Evolutionary conservation across 1,140 invertebrate genomes (phyloP), one percentile per base, ranked within the genome.

Genomic region (Drosophila pectinifera): DNA sequence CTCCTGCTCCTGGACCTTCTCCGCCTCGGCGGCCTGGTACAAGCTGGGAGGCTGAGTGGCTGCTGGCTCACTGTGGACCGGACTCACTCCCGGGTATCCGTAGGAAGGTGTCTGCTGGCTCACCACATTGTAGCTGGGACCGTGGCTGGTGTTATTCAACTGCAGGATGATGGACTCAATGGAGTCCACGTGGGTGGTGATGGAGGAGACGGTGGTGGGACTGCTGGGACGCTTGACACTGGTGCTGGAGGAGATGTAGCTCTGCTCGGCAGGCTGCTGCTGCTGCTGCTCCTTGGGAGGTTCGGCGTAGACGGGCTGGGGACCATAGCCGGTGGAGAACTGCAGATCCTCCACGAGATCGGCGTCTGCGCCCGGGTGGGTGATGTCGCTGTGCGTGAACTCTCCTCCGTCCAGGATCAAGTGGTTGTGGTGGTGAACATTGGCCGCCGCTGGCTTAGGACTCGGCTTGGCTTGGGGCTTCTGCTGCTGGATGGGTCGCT

Each of bases 81-180:
- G 26, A 11, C 28, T 59, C 31, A 1, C 68, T 14, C 1, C 56
- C 0, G 62, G 48, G 36, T 81, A 84, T 14, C 48, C 80, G 13
- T 90, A 90, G 0, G 85, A 63, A 1, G 85, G 80, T 10, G 85
- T 86, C 72, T 90, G 86, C 43, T 91, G 83, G 41, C 63, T 90
- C 2, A 91, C 85, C 16, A 92, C 84, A 46, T 91, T 91, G 62
- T 92, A 92, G 46, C 79, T 85, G 41, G 92, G 91, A 0, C 91
- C 91, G 16, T 93, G 93, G 57, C 92, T 93, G n/a, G 93, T 94
- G 18, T 94, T 94, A 74, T 95, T 95, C 14, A 96, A 80, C 88
- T 95, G 95, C 31, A 95, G 94, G 57, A 96, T 95, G 10, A 96
- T 95, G 20, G 93, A 94, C 53, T 94, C 92, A 55, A 94, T 94